Conservation (phyloP, 2,113 vertebrate genomes). For the Pontoporia blainvillei region DNA sequence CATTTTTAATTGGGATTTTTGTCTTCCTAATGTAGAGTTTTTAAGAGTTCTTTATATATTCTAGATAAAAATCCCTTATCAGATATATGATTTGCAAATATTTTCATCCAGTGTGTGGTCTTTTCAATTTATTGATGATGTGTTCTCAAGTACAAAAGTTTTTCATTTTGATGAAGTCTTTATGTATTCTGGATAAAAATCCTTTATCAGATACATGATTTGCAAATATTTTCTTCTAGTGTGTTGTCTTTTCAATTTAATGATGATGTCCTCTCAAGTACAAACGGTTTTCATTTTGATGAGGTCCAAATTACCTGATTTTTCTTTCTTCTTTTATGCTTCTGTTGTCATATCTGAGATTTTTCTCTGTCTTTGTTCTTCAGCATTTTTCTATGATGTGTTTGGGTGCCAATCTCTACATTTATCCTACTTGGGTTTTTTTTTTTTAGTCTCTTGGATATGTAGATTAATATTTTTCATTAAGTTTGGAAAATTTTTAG, state of each 20-base stretch:
- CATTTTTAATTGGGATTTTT: not conserved
- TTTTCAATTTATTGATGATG: not conserved
- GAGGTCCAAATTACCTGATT: not conserved
- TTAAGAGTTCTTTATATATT: not conserved
- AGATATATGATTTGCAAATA: not conserved
- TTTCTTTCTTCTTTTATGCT: not conserved
- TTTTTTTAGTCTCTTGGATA: not conserved
- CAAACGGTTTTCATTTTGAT: not conserved
- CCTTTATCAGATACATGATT: not conserved
- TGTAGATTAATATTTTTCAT: not conserved
- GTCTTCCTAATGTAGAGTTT: not conserved
- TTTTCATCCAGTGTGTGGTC: not conserved
- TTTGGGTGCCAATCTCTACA: not conserved
- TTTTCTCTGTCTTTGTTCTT: not conserved
- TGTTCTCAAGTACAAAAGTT: not conserved
- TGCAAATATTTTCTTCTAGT: not conserved
- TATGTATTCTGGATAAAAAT: not conserved
- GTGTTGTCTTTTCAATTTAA: not conserved
- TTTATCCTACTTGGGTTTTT: not conserved
- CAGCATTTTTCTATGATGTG: not conserved
- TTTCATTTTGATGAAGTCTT: not conserved
- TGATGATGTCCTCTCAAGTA: not conserved
- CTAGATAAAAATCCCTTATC: not conserved
- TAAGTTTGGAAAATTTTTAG: not conserved
- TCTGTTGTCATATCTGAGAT: not conserved